phyloP scores from a whole-genome alignment of 2,113 vertebrate species.

The Esox niger region DNA sequence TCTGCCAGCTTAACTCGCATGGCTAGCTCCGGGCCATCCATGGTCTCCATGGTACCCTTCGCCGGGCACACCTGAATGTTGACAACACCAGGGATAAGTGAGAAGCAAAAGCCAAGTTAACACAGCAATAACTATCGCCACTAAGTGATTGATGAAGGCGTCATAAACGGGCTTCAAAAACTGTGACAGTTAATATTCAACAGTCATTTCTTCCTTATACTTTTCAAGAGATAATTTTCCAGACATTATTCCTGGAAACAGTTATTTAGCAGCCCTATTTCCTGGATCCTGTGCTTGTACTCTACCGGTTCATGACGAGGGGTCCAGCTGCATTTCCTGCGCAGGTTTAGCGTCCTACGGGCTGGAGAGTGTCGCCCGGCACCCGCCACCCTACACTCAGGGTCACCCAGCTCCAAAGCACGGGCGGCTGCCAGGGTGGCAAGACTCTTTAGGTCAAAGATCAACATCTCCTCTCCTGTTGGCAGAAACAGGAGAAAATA shows the following conservation, averaged over 20 bases:
- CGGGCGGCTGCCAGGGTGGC: slow-evolving; percentile 90
- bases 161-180: no score
- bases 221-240: no score
- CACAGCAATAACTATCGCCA: no score
- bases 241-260: no score
- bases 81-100: slow-evolving; percentile 12
- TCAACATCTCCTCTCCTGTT: slow-evolving; percentile 80
- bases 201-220: no score
- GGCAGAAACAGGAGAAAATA: background rate
- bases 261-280: background rate
- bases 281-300: background rate
- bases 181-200: no score
- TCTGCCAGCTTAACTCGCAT: slow-evolving; percentile 90
- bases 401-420: slow-evolving; percentile 76
- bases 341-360: slow-evolving; percentile 80
- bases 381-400: slow-evolving; percentile 21
- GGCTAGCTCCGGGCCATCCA: slow-evolving; percentile 89
- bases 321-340: slow-evolving; percentile 89
- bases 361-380: slow-evolving; percentile 54
- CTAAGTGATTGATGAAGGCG: no score
- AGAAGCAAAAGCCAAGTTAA: no score
- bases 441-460: slow-evolving; percentile 88
- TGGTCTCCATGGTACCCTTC: slow-evolving; percentile 86
- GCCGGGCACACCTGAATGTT: slow-evolving; percentile 84
- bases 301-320: slow-evolving; percentile 89